These are phyloP conservation scores for Manacus vitellinus DNA, from an alignment of 2,113 vertebrate genomes.

Conservation along the genomic window DNA sequence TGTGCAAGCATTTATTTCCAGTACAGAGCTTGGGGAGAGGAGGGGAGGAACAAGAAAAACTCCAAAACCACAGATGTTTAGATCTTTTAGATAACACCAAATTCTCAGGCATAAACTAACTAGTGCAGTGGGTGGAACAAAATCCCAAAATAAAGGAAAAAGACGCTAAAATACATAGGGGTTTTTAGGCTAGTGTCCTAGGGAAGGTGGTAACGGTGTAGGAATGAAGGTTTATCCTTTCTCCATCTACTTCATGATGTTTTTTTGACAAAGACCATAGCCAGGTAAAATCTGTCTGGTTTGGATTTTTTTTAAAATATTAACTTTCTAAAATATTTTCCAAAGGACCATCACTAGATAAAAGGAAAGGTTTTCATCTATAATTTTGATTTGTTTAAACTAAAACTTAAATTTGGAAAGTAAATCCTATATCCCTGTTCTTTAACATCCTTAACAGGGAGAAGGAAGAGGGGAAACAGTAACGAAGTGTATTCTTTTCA, in stretches of 20 bases:
- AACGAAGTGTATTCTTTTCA: not conserved
- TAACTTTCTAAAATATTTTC: not conserved
- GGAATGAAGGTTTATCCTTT: not conserved
- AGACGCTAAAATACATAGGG: not conserved
- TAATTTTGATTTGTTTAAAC: not conserved
- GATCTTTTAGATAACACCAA: not conserved
- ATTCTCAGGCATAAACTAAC: not conserved
- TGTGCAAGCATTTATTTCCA: not conserved
- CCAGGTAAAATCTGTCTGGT: not conserved
- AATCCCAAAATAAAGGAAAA: not conserved
- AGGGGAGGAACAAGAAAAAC: too few relatives aligned
- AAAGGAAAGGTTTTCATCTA: not conserved
- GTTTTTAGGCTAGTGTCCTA: not conserved
- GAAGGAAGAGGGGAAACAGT: not conserved
- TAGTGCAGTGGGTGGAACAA: not conserved
- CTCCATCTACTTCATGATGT: not conserved
- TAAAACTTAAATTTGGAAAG: not conserved
- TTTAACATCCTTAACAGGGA: not conserved
- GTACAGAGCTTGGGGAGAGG: fast-evolving
- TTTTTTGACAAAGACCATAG: not conserved
- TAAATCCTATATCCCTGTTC: not conserved
- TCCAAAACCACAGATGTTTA: not conserved
- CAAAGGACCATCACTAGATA: not conserved
- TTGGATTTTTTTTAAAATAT: not conserved
- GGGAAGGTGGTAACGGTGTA: not conserved